Conservation (phyloP, 2,113 vertebrate genomes). For the Alaudala cheleensis region DNA sequence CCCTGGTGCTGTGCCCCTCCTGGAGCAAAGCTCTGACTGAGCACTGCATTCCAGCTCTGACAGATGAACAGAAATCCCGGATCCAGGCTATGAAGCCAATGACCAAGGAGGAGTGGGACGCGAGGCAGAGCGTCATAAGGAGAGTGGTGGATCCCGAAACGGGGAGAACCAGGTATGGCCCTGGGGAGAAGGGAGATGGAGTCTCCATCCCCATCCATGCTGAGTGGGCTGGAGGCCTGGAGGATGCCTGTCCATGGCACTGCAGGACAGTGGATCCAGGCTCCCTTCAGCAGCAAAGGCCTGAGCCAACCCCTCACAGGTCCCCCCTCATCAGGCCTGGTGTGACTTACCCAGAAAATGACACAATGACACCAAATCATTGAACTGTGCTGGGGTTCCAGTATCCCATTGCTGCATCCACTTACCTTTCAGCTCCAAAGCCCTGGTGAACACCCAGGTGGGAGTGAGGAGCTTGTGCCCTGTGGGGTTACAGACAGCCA, state of each 20-base stretch:
- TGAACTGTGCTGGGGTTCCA: background rate
- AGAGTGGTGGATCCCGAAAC: slow-evolving; percentile 90
- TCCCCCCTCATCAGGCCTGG: background rate
- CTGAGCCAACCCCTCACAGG: background rate
- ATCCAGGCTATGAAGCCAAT: slow-evolving; percentile 93
- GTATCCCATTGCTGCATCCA: background rate
- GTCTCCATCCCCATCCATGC: accelerated
- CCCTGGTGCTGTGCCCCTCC: background rate
- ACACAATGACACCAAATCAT: background rate
- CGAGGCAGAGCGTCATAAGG: slow-evolving; percentile 90
- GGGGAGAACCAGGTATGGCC: slow-evolving; percentile 85
- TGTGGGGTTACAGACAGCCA: background rate
- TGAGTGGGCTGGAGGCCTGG: background rate
- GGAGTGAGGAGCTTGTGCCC: background rate
- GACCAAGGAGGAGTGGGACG: slow-evolving; percentile 96
- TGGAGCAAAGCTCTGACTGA: background rate
- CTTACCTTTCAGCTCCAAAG: background rate
- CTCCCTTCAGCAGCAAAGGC: background rate
- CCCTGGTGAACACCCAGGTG: background rate
- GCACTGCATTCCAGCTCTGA: slow-evolving; percentile 78
- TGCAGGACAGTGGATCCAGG: background rate
- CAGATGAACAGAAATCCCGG: slow-evolving; percentile 93
- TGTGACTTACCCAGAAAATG: background rate
- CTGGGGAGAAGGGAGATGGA: background rate
- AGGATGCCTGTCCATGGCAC: background rate